Conservation (phyloP, 2,113 vertebrate genomes). For the Ptyas mucosa region DNA sequence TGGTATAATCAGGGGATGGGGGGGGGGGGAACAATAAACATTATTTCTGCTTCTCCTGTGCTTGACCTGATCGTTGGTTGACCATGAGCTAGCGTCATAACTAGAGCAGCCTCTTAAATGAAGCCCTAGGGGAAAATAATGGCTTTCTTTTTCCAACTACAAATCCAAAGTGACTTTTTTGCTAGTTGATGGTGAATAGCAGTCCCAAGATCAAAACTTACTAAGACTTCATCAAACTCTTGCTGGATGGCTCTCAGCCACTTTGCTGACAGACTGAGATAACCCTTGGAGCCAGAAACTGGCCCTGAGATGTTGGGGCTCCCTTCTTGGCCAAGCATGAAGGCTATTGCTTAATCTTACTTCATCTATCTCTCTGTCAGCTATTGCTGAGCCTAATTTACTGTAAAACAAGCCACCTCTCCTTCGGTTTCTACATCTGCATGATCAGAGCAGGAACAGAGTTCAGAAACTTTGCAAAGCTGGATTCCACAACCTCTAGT, state of each 20-base stretch:
- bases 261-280: background rate
- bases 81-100: background rate
- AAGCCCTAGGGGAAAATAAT: background rate
- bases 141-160: background rate
- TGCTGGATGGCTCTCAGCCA: background rate
- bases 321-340: background rate
- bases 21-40: fast-evolving
- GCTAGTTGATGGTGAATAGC: background rate
- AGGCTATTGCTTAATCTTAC: background rate
- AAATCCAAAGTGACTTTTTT: background rate
- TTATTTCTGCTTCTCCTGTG: background rate
- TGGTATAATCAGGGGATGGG: background rate
- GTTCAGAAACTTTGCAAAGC: background rate
- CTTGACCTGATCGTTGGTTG: too few relatives aligned
- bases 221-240: background rate
- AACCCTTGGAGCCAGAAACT: background rate
- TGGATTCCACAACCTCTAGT: background rate
- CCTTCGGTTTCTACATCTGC: background rate
- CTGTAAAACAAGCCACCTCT: background rate
- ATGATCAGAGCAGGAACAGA: background rate
- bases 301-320: background rate
- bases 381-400: background rate
- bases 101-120: background rate
- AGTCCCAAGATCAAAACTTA: background rate
- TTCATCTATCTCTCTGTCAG: background rate